A percentile compares a stretch with the other conserved stretches of the same genome.
phyloP scores from a whole-genome alignment of 2,797 vertebrate species.

The Semotilus atromaculatus region DNA sequence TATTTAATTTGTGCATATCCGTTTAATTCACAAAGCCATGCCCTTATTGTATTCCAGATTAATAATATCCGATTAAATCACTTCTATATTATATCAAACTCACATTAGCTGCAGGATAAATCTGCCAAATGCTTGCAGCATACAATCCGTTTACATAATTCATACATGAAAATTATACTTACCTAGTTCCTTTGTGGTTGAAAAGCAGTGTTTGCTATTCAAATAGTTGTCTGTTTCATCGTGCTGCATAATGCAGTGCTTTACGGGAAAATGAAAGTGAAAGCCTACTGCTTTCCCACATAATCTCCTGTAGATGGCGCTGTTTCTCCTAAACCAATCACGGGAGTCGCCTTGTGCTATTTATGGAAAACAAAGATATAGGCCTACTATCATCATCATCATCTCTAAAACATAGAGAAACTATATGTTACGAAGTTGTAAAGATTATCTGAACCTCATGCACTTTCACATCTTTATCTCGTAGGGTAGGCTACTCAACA shows the following conservation, averaged over 20 bases:
- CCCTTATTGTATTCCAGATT: neutral
- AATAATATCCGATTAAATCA: neutral
- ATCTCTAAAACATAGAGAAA: neutral
- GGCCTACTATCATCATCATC: too few species aligned
- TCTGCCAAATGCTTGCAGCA: neutral
- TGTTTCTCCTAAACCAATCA: constrained; percentile 1
- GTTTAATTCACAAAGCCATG: neutral
- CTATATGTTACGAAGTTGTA: neutral
- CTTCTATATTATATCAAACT: neutral
- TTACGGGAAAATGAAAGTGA: constrained; percentile 61
- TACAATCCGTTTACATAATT: neutral
- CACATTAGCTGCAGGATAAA: too few species aligned
- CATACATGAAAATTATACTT: neutral
- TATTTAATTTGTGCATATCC: neutral
- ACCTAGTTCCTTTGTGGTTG: neutral
- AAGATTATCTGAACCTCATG: neutral
- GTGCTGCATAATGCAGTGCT: neutral
- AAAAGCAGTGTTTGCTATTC: neutral
- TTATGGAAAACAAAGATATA: neutral
- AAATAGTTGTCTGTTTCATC: neutral
- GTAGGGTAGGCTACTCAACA: neutral
- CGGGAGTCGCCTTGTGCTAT: neutral
- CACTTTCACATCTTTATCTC: neutral
- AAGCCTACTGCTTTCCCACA: neutral
- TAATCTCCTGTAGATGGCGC: neutral